phyloP scores from a whole-genome alignment of 2,888 invertebrate genomes.

The Pseudanteris insignis region DNA sequence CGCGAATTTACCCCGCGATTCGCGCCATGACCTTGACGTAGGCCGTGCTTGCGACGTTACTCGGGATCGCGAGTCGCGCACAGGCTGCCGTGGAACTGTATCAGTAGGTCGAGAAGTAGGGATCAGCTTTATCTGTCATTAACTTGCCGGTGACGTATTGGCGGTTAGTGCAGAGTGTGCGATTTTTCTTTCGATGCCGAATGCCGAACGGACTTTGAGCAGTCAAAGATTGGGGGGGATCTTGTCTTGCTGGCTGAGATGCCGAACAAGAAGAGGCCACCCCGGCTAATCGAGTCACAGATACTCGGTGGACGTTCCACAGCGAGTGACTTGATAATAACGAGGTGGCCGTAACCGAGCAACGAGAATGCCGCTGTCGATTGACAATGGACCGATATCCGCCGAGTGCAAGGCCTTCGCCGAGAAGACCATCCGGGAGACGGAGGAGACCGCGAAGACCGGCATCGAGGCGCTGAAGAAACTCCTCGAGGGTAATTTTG shows the following conservation, averaged over 20 bases:
- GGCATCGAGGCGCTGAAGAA: constrained; percentile 60
- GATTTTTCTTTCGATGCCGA: constrained; percentile 39
- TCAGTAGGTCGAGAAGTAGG: constrained; percentile 23
- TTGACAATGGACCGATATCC: constrained; percentile 49
- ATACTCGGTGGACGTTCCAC: constrained; percentile 55
- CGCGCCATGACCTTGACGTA: too few species aligned
- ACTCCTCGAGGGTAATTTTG: constrained; percentile 61
- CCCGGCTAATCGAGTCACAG: constrained; percentile 55
- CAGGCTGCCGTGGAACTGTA: too few species aligned
- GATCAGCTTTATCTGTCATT: constrained; percentile 36
- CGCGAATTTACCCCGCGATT: too few species aligned
- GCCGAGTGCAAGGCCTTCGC: constrained; percentile 58
- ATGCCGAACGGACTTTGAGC: constrained; percentile 61
- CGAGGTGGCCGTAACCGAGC: constrained; percentile 12
- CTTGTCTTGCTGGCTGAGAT: constrained; percentile 47
- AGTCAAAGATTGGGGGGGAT: constrained; percentile 60
- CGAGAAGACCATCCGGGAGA: constrained; percentile 65
- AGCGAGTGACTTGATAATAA: constrained; percentile 49
- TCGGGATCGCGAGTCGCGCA: too few species aligned
- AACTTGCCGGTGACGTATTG: constrained; percentile 35
- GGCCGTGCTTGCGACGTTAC: too few species aligned
- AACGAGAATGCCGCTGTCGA: constrained; percentile 52
- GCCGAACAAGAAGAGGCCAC: constrained; percentile 56
- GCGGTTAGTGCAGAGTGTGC: constrained; percentile 15
- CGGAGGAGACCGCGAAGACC: constrained; percentile 62